phyloP scores from a whole-genome alignment of 2,888 invertebrate genomes.

The Spilosoma lubricipeda region DNA sequence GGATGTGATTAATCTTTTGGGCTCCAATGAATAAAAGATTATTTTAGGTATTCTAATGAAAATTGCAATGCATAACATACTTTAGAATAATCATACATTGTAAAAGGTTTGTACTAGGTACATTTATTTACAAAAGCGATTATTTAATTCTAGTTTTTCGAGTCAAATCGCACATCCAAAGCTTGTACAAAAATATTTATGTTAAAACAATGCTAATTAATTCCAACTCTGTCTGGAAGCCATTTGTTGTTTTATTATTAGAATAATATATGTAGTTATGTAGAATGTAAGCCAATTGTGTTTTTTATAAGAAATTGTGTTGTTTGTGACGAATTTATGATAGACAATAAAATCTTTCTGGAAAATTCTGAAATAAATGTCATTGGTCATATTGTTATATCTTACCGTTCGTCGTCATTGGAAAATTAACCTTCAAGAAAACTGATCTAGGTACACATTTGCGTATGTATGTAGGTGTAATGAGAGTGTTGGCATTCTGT shows the following conservation, averaged over 20 bases:
- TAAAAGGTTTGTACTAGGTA: background rate
- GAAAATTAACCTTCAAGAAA: background rate
- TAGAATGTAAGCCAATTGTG: background rate
- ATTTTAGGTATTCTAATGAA: background rate
- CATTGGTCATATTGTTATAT: background rate
- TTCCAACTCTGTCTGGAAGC: background rate
- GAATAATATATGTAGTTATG: background rate
- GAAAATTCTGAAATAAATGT: constrained; percentile 11
- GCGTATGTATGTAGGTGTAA: constrained; percentile 23
- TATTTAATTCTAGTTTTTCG: background rate
- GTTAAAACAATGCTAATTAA: background rate
- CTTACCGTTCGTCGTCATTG: constrained; percentile 12
- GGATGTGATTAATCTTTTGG: background rate
- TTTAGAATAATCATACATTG: background rate
- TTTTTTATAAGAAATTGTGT: background rate
- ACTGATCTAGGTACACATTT: constrained; percentile 7
- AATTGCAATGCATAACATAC: background rate
- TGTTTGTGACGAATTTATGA: background rate
- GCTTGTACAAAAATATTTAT: background rate
- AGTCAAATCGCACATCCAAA: constrained; percentile 18
- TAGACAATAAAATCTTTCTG: background rate
- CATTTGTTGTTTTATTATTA: background rate
- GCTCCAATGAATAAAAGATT: background rate
- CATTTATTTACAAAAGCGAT: background rate
- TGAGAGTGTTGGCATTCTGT: constrained; percentile 26